Conservation (phyloP, 2,888 invertebrate genomes). For the Volucella zonaria region DNA sequence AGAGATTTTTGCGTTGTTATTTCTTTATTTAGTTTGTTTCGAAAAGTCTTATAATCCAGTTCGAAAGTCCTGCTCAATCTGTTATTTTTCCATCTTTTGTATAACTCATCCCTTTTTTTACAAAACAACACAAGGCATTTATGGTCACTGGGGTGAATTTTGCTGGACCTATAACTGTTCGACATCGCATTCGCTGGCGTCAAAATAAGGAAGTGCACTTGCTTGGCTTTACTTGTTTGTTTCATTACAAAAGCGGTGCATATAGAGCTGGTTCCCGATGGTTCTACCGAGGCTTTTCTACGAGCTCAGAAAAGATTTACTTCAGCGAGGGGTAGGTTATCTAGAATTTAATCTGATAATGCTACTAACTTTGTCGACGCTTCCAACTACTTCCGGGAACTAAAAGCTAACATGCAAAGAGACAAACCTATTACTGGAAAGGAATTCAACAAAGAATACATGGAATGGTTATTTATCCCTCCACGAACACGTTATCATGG, state of each 20-base stretch:
- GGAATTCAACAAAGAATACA: background rate
- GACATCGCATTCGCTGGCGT: slow-evolving; percentile 18
- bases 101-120: too few species aligned
- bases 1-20: too few species aligned
- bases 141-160: slow-evolving; percentile 66
- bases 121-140: too few species aligned
- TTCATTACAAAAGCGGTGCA: slow-evolving; percentile 53
- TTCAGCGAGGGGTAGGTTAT: slow-evolving; percentile 32
- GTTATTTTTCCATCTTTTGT: too few species aligned
- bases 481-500: too few species aligned
- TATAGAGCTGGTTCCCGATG: slow-evolving; percentile 49
- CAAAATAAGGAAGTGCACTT: slow-evolving; percentile 29
- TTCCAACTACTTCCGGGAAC: too few species aligned
- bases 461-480: background rate
- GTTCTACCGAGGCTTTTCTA: slow-evolving; percentile 51
- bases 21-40: too few species aligned
- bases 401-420: background rate
- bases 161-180: slow-evolving; percentile 47
- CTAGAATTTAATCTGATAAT: slow-evolving; percentile 55
- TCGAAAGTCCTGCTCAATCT: too few species aligned
- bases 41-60: too few species aligned
- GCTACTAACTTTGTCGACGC: background rate
- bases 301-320: slow-evolving; percentile 54
- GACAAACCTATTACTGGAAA: background rate
- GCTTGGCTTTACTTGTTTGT: slow-evolving; percentile 50